Conservation (phyloP, 2,113 vertebrate genomes). For the Poeciliopsis prolifica region DNA sequence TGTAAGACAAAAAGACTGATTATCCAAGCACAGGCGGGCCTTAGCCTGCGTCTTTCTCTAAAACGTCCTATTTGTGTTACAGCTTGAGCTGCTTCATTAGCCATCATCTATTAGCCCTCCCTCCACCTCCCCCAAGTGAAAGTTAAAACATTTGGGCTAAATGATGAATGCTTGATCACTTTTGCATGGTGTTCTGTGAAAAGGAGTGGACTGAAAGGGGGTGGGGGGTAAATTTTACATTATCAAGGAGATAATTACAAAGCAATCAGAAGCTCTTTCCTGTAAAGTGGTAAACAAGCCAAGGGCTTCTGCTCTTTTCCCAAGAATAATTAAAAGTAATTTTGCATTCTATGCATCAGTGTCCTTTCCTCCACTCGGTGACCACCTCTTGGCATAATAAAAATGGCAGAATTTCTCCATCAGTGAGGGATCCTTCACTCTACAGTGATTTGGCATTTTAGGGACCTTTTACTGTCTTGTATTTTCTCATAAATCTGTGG, state of each 20-base stretch:
- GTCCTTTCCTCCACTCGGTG: slow-evolving; percentile 63
- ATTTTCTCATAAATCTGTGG: slow-evolving; percentile 27
- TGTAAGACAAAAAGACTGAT: slow-evolving; percentile 70
- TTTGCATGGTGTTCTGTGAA: slow-evolving; percentile 40
- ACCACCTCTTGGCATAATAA: slow-evolving; percentile 64
- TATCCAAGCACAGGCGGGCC: slow-evolving; percentile 42
- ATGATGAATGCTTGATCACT: slow-evolving; percentile 69
- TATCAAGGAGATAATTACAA: slow-evolving; percentile 77
- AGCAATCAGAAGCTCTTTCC: slow-evolving; percentile 76
- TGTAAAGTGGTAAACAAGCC: slow-evolving; percentile 76
- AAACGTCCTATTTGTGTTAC: slow-evolving; percentile 68
- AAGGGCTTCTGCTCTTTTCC: slow-evolving; percentile 70
- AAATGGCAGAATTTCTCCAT: slow-evolving; percentile 29
- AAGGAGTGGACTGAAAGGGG: slow-evolving; percentile 51
- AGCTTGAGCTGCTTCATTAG: slow-evolving; percentile 72
- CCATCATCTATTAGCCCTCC: slow-evolving; percentile 69
- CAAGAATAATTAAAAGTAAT: slow-evolving; percentile 74
- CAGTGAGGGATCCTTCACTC: slow-evolving; percentile 33
- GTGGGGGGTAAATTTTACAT: slow-evolving; percentile 67
- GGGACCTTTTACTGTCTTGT: slow-evolving; percentile 20
- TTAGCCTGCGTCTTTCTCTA: slow-evolving; percentile 54
- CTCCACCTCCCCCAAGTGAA: slow-evolving; percentile 62
- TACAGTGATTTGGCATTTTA: slow-evolving; percentile 31
- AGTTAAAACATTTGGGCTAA: slow-evolving; percentile 72
- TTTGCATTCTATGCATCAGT: slow-evolving; percentile 70